These are phyloP conservation scores for Baronia brevicornis DNA, from an alignment of 2,888 invertebrate species.

Conservation along the genomic window DNA sequence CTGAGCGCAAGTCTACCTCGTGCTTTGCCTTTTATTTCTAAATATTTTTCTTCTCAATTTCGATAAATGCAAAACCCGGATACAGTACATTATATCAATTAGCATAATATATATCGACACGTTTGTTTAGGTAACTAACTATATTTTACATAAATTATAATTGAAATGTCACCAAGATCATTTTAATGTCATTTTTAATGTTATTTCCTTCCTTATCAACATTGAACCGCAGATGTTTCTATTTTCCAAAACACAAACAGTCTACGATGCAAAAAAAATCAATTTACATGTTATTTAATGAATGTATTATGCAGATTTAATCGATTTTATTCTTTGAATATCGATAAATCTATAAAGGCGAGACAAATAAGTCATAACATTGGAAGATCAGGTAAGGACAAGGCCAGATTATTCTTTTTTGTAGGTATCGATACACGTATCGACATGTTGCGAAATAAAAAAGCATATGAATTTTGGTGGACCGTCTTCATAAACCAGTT, in stretches of 20 bases:
- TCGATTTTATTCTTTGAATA: constrained; percentile 51
- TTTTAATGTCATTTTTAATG: constrained; percentile 33
- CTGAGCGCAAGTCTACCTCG: no score
- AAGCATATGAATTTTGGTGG: constrained; percentile 15
- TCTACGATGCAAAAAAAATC: constrained; percentile 46
- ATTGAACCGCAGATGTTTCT: constrained; percentile 41
- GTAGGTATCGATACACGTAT: constrained; percentile 39
- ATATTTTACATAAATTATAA: constrained; percentile 32
- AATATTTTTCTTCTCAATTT: background rate
- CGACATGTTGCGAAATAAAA: constrained; percentile 29
- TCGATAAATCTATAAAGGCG: constrained; percentile 57
- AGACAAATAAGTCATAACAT: constrained; percentile 74
- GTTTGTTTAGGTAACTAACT: constrained; percentile 15
- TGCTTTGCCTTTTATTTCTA: no score
- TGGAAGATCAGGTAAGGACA: constrained; percentile 53
- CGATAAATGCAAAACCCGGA: constrained; percentile 7
- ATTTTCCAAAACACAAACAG: constrained; percentile 32
- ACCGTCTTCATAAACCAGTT: constrained; percentile 19
- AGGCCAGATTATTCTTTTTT: constrained; percentile 41
- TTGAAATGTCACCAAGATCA: constrained; percentile 35
- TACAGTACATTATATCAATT: constrained; percentile 12
- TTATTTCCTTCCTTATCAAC: constrained; percentile 51
- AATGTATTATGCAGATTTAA: constrained; percentile 58
- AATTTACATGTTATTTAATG: constrained; percentile 61
- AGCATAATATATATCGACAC: constrained; percentile 11